phyloP scores from a whole-genome alignment of 35 echinoderm and acorn worm species.

The Anneissia japonica region DNA sequence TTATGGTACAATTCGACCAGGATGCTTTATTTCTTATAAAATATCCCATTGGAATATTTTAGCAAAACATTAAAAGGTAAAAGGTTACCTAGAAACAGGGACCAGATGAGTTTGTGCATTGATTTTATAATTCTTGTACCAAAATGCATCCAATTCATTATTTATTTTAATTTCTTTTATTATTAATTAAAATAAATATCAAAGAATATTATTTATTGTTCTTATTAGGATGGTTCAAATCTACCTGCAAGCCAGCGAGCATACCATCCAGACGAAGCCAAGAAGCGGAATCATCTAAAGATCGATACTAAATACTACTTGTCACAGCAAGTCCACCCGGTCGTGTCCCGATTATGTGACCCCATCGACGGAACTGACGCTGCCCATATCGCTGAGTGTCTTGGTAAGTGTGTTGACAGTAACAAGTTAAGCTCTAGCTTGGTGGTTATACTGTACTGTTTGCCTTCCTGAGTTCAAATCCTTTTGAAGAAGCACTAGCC shows the following conservation, averaged over 20 bases:
- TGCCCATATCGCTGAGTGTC: constrained; percentile 86
- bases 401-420: constrained; percentile 55
- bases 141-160: background rate
- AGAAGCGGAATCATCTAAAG: constrained; percentile 53
- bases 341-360: constrained; percentile 89
- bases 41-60: too few species aligned
- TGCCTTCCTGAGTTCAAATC: too few species aligned
- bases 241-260: constrained; percentile 89
- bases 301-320: constrained; percentile 92
- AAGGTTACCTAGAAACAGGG: too few species aligned
- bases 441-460: too few species aligned
- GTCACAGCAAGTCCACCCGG: constrained; percentile 88
- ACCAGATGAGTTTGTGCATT: background rate
- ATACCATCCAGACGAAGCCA: constrained; percentile 84
- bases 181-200: background rate
- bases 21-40: too few species aligned
- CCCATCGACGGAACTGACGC: constrained; percentile 95
- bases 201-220: background rate
- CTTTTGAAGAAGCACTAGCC: too few species aligned
- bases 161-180: background rate
- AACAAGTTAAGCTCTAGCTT: too few species aligned
- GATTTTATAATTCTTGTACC: background rate
- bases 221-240: constrained; percentile 78
- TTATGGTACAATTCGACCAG: too few species aligned
- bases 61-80: too few species aligned